Percentiles rank a stretch among this genome's conserved stretches.
These are phyloP conservation scores for Callosobruchus maculatus DNA, from an alignment of 2,888 invertebrate species.

Conservation along the genomic window DNA sequence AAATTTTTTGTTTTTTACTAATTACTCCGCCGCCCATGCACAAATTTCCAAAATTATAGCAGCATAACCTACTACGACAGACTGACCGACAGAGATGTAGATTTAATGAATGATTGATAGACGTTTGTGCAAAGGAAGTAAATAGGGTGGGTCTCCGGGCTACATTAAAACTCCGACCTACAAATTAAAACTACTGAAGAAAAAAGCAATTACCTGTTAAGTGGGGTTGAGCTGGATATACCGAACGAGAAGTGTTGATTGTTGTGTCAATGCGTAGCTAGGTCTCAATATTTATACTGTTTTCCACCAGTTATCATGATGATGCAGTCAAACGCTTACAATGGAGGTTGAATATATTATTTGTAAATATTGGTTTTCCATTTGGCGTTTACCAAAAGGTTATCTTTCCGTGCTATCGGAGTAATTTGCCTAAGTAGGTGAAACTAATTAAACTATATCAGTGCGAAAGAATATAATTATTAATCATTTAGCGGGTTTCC, in stretches of 20 bases:
- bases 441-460: not conserved
- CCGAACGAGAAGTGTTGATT: not conserved
- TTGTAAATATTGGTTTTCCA: not conserved
- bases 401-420: not conserved
- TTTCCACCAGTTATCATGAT: not conserved
- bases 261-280: not conserved
- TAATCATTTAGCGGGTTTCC: not conserved
- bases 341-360: not conserved
- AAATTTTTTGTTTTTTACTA: too few species aligned
- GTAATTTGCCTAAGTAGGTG: not conserved
- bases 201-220: not conserved
- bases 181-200: not conserved
- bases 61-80: too few species aligned
- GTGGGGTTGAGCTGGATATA: not conserved
- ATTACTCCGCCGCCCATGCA: too few species aligned
- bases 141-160: too few species aligned
- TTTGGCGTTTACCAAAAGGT: not conserved
- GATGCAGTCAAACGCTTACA: not conserved
- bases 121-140: too few species aligned
- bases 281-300: not conserved
- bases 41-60: too few species aligned
- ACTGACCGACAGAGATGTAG: too few species aligned
- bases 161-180: not conserved
- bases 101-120: too few species aligned
- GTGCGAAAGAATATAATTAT: not conserved